These are phyloP conservation scores for Allophyes oxyacanthae DNA, from an alignment of 2,888 invertebrate species.

Conservation along the genomic window DNA sequence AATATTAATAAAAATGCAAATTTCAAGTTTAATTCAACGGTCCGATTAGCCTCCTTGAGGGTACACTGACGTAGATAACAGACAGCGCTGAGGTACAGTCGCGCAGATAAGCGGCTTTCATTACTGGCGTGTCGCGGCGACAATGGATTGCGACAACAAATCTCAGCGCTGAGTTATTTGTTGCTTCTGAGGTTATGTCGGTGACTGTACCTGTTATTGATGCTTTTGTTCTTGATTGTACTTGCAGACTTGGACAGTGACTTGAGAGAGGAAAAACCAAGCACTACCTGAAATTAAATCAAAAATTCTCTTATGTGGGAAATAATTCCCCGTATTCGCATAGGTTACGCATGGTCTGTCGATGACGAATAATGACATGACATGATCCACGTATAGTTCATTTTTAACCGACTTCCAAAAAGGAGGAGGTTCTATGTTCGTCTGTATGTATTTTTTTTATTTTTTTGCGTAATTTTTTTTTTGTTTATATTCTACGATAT, in stretches of 20 bases:
- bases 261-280: no score
- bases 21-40: slow-evolving; percentile 52
- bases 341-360: no score
- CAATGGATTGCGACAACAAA: slow-evolving; percentile 81
- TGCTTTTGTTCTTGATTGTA: slow-evolving; percentile 55
- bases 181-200: slow-evolving; percentile 70
- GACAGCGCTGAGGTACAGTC: slow-evolving; percentile 72
- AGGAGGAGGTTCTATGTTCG: no score
- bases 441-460: no score
- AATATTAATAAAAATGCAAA: slow-evolving; percentile 60
- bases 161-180: slow-evolving; percentile 79
- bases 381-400: no score
- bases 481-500: no score
- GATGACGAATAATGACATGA: no score
- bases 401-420: no score
- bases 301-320: no score
- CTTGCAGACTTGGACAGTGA: slow-evolving; percentile 13
- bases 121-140: slow-evolving; percentile 78
- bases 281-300: no score
- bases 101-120: slow-evolving; percentile 80
- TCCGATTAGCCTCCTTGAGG: slow-evolving; percentile 67
- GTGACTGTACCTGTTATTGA: slow-evolving; percentile 65
- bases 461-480: no score
- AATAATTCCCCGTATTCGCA: no score
- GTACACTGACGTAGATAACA: slow-evolving; percentile 68